phyloP scores from a whole-genome alignment of 2,797 vertebrate species.

The Lepidocolaptes lacrymiger region DNA sequence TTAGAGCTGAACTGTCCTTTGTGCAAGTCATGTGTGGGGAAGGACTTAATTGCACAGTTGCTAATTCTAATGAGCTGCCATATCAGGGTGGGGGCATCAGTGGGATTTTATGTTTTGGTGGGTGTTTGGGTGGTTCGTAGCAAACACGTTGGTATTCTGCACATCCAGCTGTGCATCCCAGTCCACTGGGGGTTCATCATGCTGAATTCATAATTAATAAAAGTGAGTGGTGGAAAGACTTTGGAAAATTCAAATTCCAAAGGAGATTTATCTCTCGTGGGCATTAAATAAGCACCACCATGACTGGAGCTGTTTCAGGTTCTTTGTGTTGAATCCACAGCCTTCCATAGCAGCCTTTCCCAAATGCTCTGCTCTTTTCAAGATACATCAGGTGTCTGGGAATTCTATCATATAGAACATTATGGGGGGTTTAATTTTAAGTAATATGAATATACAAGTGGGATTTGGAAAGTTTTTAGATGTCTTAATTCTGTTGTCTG shows the following conservation, averaged over 20 bases:
- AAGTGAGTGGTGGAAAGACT: not conserved
- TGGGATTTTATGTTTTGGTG: not conserved
- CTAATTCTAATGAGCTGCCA: not conserved
- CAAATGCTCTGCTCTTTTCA: not conserved
- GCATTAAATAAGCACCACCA: accelerated
- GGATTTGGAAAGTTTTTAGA: not conserved
- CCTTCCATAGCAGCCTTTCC: not conserved
- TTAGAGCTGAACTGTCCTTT: not conserved
- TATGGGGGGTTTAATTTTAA: not conserved
- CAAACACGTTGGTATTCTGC: not conserved
- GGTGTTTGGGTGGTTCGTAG: not conserved
- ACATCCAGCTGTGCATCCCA: not conserved
- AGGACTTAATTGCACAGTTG: constrained; percentile 25
- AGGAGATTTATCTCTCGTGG: not conserved
- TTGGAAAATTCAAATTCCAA: not conserved
- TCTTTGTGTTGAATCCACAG: not conserved
- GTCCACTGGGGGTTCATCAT: not conserved
- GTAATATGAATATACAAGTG: not conserved
- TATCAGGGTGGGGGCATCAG: not conserved
- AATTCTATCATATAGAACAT: not conserved
- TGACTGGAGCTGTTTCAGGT: not conserved
- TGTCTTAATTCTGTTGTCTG: not conserved
- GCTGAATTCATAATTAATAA: not conserved
- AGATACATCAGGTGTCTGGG: not conserved
- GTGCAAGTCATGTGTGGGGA: not conserved